Evolutionary conservation across 1,140 invertebrate genomes (phyloP).

Genomic region (Sarcophaga peregrina): DNA sequence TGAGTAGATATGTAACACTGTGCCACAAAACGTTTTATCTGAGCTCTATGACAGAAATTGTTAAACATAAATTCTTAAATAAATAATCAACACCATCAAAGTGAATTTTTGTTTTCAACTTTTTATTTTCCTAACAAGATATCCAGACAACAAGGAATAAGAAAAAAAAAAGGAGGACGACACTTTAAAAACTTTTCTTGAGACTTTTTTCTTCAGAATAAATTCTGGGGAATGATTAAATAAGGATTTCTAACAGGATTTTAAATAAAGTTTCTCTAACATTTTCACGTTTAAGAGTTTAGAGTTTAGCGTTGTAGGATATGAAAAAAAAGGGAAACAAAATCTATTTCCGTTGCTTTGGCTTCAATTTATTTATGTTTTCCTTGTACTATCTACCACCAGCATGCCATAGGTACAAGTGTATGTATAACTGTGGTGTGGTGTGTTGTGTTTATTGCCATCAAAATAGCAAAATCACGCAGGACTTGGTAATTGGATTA

Average conservation of each 20-base stretch:
- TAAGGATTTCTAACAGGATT: not conserved
- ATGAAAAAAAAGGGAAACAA: not conserved
- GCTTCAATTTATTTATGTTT: not conserved
- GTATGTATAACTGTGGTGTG: not conserved
- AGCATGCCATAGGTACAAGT: not conserved
- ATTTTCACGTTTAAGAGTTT: not conserved
- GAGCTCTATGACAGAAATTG: too few species aligned
- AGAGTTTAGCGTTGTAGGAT: not conserved
- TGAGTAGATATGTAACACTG: too few species aligned
- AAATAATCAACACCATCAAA: slow-evolving; percentile 19
- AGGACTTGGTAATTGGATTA: slow-evolving; percentile 39
- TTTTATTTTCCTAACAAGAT: not conserved
- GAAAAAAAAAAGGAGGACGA: too few species aligned
- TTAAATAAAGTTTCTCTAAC: not conserved
- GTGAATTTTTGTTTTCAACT: not conserved
- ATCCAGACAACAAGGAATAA: too few species aligned
- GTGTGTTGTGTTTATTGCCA: not conserved
- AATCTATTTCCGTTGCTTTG: too few species aligned
- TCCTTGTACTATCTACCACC: not conserved
- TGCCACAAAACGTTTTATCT: too few species aligned
- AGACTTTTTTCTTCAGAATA: not conserved
- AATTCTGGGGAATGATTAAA: not conserved
- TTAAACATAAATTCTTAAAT: not conserved
- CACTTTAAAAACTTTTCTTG: not conserved
- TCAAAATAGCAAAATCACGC: slow-evolving; percentile 27